Percentiles rank a stretch among this genome's conserved stretches.
phyloP scores from a whole-genome alignment of 2,113 vertebrate species.

The Hepsetus odoe region DNA sequence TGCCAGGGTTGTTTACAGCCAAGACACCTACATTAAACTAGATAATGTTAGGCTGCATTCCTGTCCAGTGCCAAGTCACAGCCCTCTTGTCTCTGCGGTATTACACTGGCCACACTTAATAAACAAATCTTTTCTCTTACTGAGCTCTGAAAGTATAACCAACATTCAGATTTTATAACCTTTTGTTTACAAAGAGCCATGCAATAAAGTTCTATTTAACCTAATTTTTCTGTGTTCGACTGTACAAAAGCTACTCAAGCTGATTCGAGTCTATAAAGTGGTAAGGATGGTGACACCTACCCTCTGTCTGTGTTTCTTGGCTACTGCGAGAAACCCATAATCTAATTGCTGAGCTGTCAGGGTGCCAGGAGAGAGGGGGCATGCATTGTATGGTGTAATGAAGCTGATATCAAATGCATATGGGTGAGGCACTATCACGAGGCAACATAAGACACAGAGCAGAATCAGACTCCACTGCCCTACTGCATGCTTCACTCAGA shows the following conservation, averaged over 20 bases:
- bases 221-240: not conserved
- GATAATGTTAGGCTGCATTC: slow-evolving; percentile 66
- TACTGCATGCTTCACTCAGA: slow-evolving; percentile 33
- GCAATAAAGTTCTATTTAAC: not conserved
- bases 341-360: slow-evolving; percentile 71
- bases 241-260: not conserved
- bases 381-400: slow-evolving; percentile 67
- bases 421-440: slow-evolving; percentile 56
- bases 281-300: slow-evolving; percentile 56
- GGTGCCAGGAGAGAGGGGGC: slow-evolving; percentile 68
- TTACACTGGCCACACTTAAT: not conserved
- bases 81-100: not conserved
- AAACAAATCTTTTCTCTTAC: not conserved
- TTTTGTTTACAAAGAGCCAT: not conserved
- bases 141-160: not conserved
- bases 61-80: slow-evolving; percentile 57
- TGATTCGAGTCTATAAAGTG: not conserved
- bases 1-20: not conserved
- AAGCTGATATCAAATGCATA: slow-evolving; percentile 66
- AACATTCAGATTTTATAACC: not conserved
- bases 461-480: slow-evolving; percentile 57
- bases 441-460: slow-evolving; percentile 29
- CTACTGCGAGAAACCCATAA: slow-evolving; percentile 64
- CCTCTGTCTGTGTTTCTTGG: slow-evolving; percentile 63
- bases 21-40: slow-evolving; percentile 44